These are phyloP conservation scores for Crocallis elinguaria DNA, from an alignment of 2,888 invertebrate species.

Conservation along the genomic window DNA sequence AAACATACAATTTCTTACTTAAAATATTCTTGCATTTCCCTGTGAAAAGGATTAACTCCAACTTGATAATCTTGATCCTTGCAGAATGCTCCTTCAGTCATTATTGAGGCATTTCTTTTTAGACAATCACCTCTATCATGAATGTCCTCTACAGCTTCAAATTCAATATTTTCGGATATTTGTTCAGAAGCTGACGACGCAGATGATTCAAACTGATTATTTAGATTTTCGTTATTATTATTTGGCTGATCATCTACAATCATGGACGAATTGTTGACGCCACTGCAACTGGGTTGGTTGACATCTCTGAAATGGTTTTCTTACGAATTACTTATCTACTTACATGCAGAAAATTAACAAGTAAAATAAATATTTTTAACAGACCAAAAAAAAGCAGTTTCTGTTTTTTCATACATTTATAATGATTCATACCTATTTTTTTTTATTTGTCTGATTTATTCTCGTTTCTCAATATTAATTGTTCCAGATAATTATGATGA, in stretches of 20 bases:
- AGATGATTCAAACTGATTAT: slow-evolving; percentile 49
- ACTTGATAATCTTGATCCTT: slow-evolving; percentile 16
- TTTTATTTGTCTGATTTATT: too few relatives aligned
- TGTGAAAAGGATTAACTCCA: slow-evolving; percentile 52
- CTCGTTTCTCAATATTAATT: too few relatives aligned
- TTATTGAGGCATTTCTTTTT: slow-evolving; percentile 45
- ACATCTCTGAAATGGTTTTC: slow-evolving; percentile 49
- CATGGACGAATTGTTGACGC: slow-evolving; percentile 35
- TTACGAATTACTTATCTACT: too few relatives aligned
- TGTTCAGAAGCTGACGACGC: slow-evolving; percentile 56
- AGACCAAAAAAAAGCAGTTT: too few relatives aligned
- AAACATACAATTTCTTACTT: slow-evolving; percentile 49
- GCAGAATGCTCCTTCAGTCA: slow-evolving; percentile 27
- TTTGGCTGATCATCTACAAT: slow-evolving; percentile 41
- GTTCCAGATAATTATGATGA: too few relatives aligned
- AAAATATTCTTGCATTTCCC: slow-evolving; percentile 64
- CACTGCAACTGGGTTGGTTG: slow-evolving; percentile 53
- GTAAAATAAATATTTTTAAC: too few relatives aligned
- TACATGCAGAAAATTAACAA: too few relatives aligned
- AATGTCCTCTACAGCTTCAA: slow-evolving; percentile 47
- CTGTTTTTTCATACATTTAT: too few relatives aligned
- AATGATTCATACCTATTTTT: too few relatives aligned
- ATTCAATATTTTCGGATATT: slow-evolving; percentile 53
- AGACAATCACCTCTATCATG: slow-evolving; percentile 24
- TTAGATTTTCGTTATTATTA: slow-evolving; percentile 29